Percentiles rank a stretch among this genome's conserved stretches.
phyloP scores from a whole-genome alignment of 2,888 invertebrate genomes.

The Trimorus sp. region DNA sequence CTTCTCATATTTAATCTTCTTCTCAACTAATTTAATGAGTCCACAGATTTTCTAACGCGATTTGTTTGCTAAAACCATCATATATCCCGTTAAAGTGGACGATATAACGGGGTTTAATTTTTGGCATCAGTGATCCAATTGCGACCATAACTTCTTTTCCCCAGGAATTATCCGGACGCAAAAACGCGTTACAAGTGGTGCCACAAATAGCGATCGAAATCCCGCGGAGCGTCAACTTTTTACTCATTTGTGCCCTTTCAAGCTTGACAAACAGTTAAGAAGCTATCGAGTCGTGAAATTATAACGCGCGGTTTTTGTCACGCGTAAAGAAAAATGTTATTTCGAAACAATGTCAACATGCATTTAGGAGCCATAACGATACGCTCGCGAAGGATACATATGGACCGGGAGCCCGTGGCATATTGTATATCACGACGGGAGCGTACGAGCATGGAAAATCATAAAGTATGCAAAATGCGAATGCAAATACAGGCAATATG shows the following conservation, averaged over 20 bases:
- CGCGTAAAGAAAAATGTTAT: constrained; percentile 62
- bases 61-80: neutral
- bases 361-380: constrained; percentile 64
- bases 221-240: constrained; percentile 9
- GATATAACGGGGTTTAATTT: too few relatives aligned
- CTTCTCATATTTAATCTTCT: too few relatives aligned
- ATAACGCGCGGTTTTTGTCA: constrained; percentile 61
- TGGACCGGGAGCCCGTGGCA: constrained; percentile 56
- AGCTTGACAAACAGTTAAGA: constrained; percentile 48
- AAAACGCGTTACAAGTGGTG: constrained; percentile 10
- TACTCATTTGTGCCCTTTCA: constrained; percentile 49
- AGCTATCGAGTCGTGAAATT: constrained; percentile 62
- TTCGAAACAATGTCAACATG: constrained; percentile 62
- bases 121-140: too few relatives aligned
- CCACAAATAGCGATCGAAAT: constrained; percentile 28
- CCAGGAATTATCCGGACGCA: too few relatives aligned
- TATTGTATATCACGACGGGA: constrained; percentile 66
- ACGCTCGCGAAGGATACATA: constrained; percentile 60
- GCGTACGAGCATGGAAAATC: constrained; percentile 75
- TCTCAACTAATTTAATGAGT: too few relatives aligned
- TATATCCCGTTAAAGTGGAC: constrained; percentile 4
- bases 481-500: constrained; percentile 79
- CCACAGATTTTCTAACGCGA: too few relatives aligned
- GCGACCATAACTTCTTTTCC: too few relatives aligned
- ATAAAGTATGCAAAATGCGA: constrained; percentile 79